These are phyloP conservation scores for Mongoloraphidia duomilia DNA, from an alignment of 2,888 invertebrate genomes.

Conservation along the genomic window DNA sequence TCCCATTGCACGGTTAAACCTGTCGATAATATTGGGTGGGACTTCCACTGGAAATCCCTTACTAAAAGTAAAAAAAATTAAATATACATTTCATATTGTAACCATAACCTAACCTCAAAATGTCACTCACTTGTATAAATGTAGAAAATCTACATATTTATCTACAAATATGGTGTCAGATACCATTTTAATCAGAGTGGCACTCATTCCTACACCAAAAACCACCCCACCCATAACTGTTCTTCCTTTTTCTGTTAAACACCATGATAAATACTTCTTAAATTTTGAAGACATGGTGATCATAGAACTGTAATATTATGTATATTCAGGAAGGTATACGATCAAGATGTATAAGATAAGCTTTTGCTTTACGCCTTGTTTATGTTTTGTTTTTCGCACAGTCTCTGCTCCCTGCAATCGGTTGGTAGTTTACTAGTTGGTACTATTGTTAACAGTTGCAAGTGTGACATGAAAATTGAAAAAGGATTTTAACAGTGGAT, in stretches of 20 bases:
- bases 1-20: slow-evolving; percentile 42
- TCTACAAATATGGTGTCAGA: slow-evolving; percentile 47
- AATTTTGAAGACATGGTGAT: too few relatives aligned
- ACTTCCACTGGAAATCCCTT: slow-evolving; percentile 43
- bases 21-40: slow-evolving; percentile 31
- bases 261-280: slow-evolving; percentile 25
- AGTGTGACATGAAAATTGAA: too few relatives aligned
- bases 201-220: slow-evolving; percentile 30
- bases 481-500: too few relatives aligned
- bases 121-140: slow-evolving; percentile 44
- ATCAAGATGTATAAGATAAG: too few relatives aligned
- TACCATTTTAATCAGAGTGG: slow-evolving; percentile 32
- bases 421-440: too few relatives aligned
- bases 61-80: slow-evolving; percentile 29
- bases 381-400: too few relatives aligned
- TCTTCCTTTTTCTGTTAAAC: slow-evolving; percentile 39
- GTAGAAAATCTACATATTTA: slow-evolving; percentile 45
- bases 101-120: slow-evolving; percentile 11
- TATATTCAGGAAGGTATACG: too few relatives aligned
- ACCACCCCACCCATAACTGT: slow-evolving; percentile 34
- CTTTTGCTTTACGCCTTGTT: too few relatives aligned
- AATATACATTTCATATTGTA: slow-evolving; percentile 2
- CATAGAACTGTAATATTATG: too few relatives aligned
- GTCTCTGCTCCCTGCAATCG: too few relatives aligned
- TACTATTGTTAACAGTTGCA: too few relatives aligned